These are phyloP conservation scores for Melikaiella ostensackeni DNA, from an alignment of 2,888 invertebrate genomes.

Conservation along the genomic window DNA sequence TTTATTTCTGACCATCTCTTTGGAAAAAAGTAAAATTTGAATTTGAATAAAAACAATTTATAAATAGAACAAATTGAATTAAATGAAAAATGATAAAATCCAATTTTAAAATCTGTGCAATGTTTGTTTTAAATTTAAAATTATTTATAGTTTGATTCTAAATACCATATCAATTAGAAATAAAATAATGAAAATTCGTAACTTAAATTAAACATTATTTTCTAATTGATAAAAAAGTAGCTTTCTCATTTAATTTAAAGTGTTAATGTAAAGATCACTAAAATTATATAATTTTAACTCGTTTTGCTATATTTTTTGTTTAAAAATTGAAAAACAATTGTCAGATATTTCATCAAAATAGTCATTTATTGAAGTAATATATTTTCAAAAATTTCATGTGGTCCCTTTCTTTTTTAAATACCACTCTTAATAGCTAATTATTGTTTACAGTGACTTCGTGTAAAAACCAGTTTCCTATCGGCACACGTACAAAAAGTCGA, in stretches of 20 bases:
- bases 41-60: background rate
- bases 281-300: too few relatives aligned
- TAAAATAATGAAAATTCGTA: too few relatives aligned
- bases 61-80: background rate
- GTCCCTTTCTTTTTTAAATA: conserved; percentile 60
- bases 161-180: too few relatives aligned
- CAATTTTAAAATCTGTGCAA: too few relatives aligned
- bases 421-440: conserved; percentile 62
- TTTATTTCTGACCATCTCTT: background rate
- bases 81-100: background rate
- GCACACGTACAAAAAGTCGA: background rate
- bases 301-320: too few relatives aligned
- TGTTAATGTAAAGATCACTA: too few relatives aligned
- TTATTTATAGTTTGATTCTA: too few relatives aligned
- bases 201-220: too few relatives aligned
- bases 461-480: conserved; percentile 56
- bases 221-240: too few relatives aligned
- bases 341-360: conserved; percentile 3
- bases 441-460: conserved; percentile 71
- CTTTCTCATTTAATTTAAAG: too few relatives aligned
- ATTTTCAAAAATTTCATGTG: conserved; percentile 35
- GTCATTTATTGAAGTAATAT: background rate
- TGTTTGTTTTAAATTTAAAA: too few relatives aligned
- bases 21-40: background rate
- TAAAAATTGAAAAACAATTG: background rate